Evolutionary conservation across 2,797 vertebrate genomes (phyloP).

Genomic region (Florisuga fusca): DNA sequence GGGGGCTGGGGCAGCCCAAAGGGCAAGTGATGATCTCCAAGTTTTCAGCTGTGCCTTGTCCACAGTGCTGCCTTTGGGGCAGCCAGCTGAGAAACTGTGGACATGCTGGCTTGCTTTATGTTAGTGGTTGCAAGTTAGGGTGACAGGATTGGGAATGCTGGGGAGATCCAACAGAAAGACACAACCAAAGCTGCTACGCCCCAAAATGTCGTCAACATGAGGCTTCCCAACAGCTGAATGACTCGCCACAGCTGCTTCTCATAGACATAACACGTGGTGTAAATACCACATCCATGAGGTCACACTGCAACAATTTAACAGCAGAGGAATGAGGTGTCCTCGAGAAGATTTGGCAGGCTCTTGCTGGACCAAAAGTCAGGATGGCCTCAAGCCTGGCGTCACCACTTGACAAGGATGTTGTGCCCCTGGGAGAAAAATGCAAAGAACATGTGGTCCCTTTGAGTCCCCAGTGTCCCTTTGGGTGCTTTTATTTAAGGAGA

Average conservation of each 20-base stretch:
- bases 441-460: rapidly evolving
- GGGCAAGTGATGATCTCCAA: neutral
- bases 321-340: neutral
- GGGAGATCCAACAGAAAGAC: neutral
- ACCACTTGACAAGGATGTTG: rapidly evolving
- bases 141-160: rapidly evolving
- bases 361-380: neutral
- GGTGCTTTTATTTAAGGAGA: neutral
- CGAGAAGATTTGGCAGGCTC: neutral
- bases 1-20: neutral
- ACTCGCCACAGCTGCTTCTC: neutral
- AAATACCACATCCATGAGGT: neutral
- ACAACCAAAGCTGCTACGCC: rapidly evolving
- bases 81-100: neutral
- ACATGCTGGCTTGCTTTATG: neutral
- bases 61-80: neutral
- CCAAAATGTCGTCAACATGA: rapidly evolving
- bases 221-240: rapidly evolving
- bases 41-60: neutral
- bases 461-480: neutral
- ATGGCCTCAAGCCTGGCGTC: neutral
- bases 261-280: neutral
- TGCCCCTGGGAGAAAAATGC: neutral
- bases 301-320: neutral
- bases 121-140: neutral